Evolutionary conservation across 2,113 vertebrate genomes (phyloP), one percentile per base, ranked within the genome.

Genomic region (Calypte anna): DNA sequence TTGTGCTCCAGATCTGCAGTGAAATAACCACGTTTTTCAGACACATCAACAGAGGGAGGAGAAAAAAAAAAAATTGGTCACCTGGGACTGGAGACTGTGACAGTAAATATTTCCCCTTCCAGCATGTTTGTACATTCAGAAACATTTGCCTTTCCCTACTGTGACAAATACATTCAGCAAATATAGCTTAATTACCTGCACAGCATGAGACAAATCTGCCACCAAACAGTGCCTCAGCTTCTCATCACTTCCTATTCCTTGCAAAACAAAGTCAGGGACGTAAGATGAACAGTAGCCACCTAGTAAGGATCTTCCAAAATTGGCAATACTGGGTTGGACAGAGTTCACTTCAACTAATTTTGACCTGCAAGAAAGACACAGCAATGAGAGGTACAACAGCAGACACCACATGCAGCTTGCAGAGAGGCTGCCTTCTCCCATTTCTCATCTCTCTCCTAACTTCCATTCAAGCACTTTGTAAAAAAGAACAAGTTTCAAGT

Each of bases 231-330:
- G 99, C 89, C 98, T 98, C 82, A 99, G 98, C 93, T 98, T 99
- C 75, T 99, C 99, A 80, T 99, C 99, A 73, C 97, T 99, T 69
- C 98, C 98, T 96, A 99, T 97, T 91, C 99, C 99, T 91, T 99
- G 99, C 96, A 99, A 98, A 95, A 99, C 99, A 93, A 99, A 99
- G 98, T 99, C 99, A 50, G 99, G 99, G 85, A 99, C 99, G 1
- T 99, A 99, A 73, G 98, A 98, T 28, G 99, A 98, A 88, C 99
- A 99, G 97, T 99, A 99, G 86, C 99, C 99, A 77, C 99, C 99
- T 36, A 99, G 98, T 72, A 99, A 97, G 40, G 99, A 99, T 83
- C 99, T 98, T 87, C 99, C 99, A 85, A 99, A 99, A 96, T 99
- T 99, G 90, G 99, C 99, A 53, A 99, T 99, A 91, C 97, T 99